These are phyloP conservation scores for Berghia stephanieae DNA, from an alignment of 1,140 invertebrate genomes.

Conservation along the genomic window DNA sequence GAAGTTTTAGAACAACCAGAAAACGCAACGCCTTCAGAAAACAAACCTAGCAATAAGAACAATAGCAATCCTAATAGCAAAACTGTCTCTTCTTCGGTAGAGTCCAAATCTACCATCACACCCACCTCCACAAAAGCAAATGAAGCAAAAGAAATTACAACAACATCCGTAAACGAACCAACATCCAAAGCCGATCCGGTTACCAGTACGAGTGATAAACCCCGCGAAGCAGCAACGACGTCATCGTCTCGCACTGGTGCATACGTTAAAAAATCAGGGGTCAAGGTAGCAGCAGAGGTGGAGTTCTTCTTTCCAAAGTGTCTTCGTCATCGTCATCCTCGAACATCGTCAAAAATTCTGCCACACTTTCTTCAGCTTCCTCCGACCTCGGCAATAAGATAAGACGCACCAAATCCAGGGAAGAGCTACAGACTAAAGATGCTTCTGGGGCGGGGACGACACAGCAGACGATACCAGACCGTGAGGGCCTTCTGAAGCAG, in stretches of 20 bases:
- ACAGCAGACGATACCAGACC: neutral
- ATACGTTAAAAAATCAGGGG: too few relatives aligned
- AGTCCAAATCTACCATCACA: neutral
- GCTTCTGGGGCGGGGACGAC: too few relatives aligned
- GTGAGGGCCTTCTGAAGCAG: constrained; percentile 15
- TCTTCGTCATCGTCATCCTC: too few relatives aligned
- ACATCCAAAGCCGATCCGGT: neutral
- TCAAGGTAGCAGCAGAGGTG: too few relatives aligned
- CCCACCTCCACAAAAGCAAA: neutral
- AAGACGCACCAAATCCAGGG: constrained; percentile 20
- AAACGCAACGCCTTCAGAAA: neutral
- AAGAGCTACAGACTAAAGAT: constrained; percentile 32
- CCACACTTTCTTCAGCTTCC: too few relatives aligned
- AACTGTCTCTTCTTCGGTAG: neutral
- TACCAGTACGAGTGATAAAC: neutral
- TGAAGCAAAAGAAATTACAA: neutral
- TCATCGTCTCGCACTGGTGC: neutral
- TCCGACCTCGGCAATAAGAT: too few relatives aligned
- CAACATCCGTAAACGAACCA: neutral
- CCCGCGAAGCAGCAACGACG: neutral
- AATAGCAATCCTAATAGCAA: neutral
- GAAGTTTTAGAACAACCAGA: neutral
- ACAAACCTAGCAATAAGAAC: neutral
- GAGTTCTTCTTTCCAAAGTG: too few relatives aligned
- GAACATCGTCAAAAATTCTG: too few relatives aligned